Evolutionary conservation across 2,797 vertebrate species (phyloP).

Genomic region (Mastacembelus armatus): DNA sequence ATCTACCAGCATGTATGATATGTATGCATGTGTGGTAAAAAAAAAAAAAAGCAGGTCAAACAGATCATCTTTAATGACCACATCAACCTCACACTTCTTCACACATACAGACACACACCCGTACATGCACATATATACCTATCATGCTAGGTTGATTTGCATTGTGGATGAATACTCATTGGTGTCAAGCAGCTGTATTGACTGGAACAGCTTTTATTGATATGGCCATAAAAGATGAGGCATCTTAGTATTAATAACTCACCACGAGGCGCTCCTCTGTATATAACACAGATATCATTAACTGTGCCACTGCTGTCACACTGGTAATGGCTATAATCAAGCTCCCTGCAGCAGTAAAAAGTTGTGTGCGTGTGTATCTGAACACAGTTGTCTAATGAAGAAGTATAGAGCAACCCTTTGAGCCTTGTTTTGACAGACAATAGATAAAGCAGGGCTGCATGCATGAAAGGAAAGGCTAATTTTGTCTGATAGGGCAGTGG

Average conservation of each 20-base stretch:
- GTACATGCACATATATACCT: conserved; percentile 8
- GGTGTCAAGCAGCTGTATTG: conserved; percentile 63
- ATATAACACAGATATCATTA: conserved; percentile 79
- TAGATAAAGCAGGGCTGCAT: conserved; percentile 48
- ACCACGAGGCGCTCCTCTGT: conserved; percentile 55
- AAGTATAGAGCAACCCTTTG: conserved; percentile 45
- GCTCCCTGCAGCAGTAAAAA: conserved; percentile 61
- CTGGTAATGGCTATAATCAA: conserved; percentile 79
- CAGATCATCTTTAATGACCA: not conserved
- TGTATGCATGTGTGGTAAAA: no score
- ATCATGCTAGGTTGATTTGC: conserved; percentile 49
- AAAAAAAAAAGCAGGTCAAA: not conserved
- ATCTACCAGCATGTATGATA: not conserved
- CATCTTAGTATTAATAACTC: conserved; percentile 72
- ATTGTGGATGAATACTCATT: conserved; percentile 63
- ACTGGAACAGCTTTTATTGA: conserved; percentile 69
- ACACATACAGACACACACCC: conserved; percentile 7
- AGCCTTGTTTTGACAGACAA: conserved; percentile 67
- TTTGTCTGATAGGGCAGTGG: conserved; percentile 48
- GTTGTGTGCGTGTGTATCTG: conserved; percentile 24
- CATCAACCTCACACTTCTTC: not conserved
- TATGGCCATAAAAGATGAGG: conserved; percentile 66
- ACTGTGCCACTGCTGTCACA: conserved; percentile 68
- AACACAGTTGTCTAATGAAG: conserved; percentile 41
- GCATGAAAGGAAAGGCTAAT: conserved; percentile 56